Evolutionary conservation across 2,888 invertebrate species (phyloP).

Genomic region (Ditula angustiorana): DNA sequence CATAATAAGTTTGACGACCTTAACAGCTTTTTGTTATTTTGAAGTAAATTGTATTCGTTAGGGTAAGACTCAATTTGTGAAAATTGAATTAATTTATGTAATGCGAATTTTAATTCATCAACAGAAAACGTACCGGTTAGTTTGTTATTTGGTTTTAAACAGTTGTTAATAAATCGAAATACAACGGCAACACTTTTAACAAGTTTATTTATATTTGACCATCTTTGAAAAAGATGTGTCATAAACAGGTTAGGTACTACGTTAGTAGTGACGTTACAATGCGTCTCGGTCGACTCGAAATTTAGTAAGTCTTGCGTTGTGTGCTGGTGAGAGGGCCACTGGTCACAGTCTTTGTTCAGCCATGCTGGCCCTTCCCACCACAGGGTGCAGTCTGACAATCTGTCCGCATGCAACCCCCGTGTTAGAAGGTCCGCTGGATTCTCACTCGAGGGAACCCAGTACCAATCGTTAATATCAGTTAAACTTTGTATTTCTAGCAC

Average conservation of each 20-base stretch:
- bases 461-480: not conserved
- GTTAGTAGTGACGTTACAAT: not conserved
- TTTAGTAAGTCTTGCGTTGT: not conserved
- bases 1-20: conserved; percentile 4
- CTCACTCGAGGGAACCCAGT: conserved; percentile 5
- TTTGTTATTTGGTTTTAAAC: not conserved
- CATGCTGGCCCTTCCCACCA: conserved; percentile 5
- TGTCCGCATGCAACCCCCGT: not conserved
- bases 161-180: conserved; percentile 3
- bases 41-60: conserved; percentile 13
- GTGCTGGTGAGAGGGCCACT: not conserved
- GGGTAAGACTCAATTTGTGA: not conserved
- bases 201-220: not conserved
- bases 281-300: not conserved
- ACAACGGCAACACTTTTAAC: not conserved
- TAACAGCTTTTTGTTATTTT: not conserved
- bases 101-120: not conserved
- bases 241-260: not conserved
- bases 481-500: conserved; percentile 8
- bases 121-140: not conserved
- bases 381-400: not conserved
- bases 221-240: not conserved
- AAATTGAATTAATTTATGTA: not conserved
- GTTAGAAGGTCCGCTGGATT: conserved; percentile 13
- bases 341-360: not conserved